Conservation (phyloP, 2,113 vertebrate genomes). For the Nanger granti region DNA sequence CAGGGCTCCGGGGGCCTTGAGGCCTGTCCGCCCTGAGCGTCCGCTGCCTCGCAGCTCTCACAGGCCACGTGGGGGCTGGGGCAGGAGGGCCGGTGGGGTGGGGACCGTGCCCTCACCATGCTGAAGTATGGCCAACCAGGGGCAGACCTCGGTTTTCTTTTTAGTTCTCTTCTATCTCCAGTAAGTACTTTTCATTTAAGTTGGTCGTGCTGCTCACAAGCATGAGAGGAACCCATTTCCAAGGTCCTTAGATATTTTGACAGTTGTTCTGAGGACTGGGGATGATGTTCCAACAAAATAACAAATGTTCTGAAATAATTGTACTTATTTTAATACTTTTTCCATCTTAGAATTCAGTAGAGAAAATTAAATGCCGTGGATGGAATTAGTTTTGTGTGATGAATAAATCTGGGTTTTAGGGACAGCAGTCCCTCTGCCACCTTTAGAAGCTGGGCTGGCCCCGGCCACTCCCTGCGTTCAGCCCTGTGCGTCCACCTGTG, state of each 20-base stretch:
- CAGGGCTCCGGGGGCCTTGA: fast-evolving
- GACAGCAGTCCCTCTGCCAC: background rate
- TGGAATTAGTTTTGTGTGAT: background rate
- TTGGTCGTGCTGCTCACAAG: background rate
- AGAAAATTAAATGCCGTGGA: background rate
- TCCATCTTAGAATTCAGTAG: background rate
- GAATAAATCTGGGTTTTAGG: background rate
- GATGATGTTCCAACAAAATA: background rate
- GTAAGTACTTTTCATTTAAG: background rate
- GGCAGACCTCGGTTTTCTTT: background rate
- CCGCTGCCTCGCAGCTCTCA: fast-evolving
- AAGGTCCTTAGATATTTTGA: background rate
- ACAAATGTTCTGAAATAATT: background rate
- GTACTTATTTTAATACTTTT: background rate
- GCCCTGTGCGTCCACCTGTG: background rate
- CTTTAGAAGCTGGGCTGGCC: background rate
- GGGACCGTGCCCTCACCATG: background rate
- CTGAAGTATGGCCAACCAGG: background rate
- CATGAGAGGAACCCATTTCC: background rate
- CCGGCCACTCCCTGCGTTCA: background rate
- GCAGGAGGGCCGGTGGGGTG: fast-evolving
- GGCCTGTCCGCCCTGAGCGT: background rate
- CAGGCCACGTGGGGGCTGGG: background rate
- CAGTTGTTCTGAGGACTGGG: background rate
- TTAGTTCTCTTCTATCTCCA: background rate